Base-by-base conservation (phyloP, 2,113 vertebrate genomes). In the Rana temporaria region DNA sequence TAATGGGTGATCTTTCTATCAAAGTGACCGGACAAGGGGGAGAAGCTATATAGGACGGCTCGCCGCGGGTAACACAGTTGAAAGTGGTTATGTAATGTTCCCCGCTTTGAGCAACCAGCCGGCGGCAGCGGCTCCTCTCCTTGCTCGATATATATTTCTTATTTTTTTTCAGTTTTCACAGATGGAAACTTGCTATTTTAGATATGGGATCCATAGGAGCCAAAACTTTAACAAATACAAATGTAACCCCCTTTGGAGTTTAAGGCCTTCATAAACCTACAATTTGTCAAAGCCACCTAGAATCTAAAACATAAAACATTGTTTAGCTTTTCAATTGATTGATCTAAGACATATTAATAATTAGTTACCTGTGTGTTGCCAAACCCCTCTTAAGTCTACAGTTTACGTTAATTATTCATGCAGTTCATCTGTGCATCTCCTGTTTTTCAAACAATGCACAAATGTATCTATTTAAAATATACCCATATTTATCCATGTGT, bases 291-390 rank as follows among this genome's bases (percentile, higher is more conserved):
- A 38, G 70, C 12, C 34, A 63, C 70, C 68, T 20, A 63, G 68
- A 64, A 72, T 62, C 59, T 30, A 62, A 32, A 24, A 24, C 18
- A 17, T 66, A 56, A 34, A 82, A 66, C 17, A 48, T 42, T 38
- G 34, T 70, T 38, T 38, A 6, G 2, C 0, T 38, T 66, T 64
- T 53, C 65, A 59, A 66, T 32, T 48, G 80, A 82, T 82, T 75
- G 80, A 82, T 82, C 42, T 38, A 59, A 64, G 57, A 53, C 48
- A 30, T 67, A 82, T 82, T 20, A 75, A 82, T 82, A 67, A 82
- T 82, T 82, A 67, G 70, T 75, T 66, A 82, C 70, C 70, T 82
- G 55, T 65, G 80, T 15, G 48, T 24, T 66, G 34, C 53, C n/a
- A 65, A 67, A 63, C 48, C 48, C 63, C 80, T 59, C 70, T 74